phyloP scores from a whole-genome alignment of 92 coral and sea anemone genomes.

The Actinernus sp. region DNA sequence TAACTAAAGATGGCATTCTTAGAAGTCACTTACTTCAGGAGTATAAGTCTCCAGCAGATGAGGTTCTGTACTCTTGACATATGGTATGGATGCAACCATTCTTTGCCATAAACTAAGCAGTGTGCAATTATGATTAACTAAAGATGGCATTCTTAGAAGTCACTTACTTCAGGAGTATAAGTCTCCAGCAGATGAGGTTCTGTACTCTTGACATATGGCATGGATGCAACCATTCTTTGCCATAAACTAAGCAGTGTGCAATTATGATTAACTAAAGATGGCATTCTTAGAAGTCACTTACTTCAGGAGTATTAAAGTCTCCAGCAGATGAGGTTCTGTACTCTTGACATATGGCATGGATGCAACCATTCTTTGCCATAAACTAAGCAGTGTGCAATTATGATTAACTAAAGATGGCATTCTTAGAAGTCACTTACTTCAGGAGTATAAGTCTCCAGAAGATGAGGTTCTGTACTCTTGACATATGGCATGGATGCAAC shows the following conservation, averaged over 20 bases:
- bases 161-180: constrained; percentile 95
- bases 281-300: no score
- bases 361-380: constrained; percentile 99
- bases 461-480: constrained; percentile 95
- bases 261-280: no score
- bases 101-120: constrained; percentile 98
- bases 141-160: no score
- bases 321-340: constrained; percentile 94
- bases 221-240: constrained; percentile 99
- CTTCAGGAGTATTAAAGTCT: constrained; percentile 98
- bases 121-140: no score
- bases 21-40: constrained; percentile 95
- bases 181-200: constrained; percentile 96
- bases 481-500: constrained; percentile 98
- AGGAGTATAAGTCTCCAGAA: constrained; percentile 92
- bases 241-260: constrained; percentile 92
- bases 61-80: constrained; percentile 93
- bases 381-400: no score
- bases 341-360: constrained; percentile 98
- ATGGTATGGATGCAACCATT: constrained; percentile 97
- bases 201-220: constrained; percentile 95
- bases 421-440: no score
- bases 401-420: no score
- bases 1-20: no score
- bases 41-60: constrained; percentile 91